Conservation (phyloP, 2,888 invertebrate species). For the Fabriciana adippe region DNA sequence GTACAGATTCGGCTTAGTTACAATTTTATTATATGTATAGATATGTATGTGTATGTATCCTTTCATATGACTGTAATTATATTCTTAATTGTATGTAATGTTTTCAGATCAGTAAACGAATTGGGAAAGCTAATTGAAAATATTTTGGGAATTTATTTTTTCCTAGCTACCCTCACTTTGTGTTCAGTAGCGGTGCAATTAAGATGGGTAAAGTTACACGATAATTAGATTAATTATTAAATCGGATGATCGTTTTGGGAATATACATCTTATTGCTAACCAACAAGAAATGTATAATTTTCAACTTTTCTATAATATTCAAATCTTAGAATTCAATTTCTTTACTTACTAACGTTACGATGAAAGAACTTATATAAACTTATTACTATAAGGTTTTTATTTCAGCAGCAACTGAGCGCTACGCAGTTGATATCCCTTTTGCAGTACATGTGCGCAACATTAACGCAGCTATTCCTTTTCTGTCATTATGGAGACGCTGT, state of each 20-base stretch:
- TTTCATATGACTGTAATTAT: not conserved
- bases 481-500: constrained; percentile 65
- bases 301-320: not conserved
- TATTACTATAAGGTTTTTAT: constrained; percentile 8
- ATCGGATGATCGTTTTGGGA: no score
- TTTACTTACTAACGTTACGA: no score
- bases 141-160: constrained; percentile 66
- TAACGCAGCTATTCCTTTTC: constrained; percentile 65
- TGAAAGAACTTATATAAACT: no score
- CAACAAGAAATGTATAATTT: not conserved
- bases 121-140: constrained; percentile 52
- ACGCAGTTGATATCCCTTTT: constrained; percentile 58
- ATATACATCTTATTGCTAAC: no score
- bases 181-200: constrained; percentile 65
- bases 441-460: constrained; percentile 61
- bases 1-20: no score
- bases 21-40: no score
- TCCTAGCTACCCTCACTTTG: constrained; percentile 59
- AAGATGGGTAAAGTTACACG: constrained; percentile 49
- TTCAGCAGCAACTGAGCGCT: constrained; percentile 55
- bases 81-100: not conserved
- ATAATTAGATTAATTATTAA: not conserved
- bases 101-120: constrained; percentile 54
- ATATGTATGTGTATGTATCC: not conserved
- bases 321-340: not conserved